Evolutionary conservation across 2,888 invertebrate genomes (phyloP).

Genomic region (Teleiodes luculella): DNA sequence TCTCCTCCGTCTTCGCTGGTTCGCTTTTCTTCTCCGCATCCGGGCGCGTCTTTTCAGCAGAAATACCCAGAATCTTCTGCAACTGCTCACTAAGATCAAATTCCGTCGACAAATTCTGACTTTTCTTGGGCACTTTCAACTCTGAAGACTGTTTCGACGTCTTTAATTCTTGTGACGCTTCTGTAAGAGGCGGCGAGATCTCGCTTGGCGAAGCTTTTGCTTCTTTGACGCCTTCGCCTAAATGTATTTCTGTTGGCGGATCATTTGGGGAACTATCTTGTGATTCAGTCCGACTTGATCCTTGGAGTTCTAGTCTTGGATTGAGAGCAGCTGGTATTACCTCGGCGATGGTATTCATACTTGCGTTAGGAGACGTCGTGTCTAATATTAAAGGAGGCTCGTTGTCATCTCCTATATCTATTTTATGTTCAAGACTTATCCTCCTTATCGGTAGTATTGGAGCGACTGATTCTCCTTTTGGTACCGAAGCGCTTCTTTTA

Average conservation of each 20-base stretch:
- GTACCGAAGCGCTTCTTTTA: constrained; percentile 66
- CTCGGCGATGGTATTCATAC: constrained; percentile 71
- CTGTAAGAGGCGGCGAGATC: constrained; percentile 66
- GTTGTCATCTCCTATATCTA: constrained; percentile 71
- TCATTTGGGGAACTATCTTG: constrained; percentile 68
- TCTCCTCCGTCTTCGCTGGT: constrained; percentile 54
- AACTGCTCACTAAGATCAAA: constrained; percentile 73
- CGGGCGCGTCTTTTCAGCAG: constrained; percentile 64
- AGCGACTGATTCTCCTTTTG: constrained; percentile 61
- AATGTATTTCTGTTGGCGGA: constrained; percentile 68
- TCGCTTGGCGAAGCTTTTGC: constrained; percentile 70
- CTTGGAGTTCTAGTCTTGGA: constrained; percentile 56
- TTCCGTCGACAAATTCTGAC: constrained; percentile 72
- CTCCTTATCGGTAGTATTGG: constrained; percentile 52
- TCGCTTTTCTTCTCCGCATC: constrained; percentile 63
- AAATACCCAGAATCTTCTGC: constrained; percentile 72
- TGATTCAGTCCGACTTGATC: constrained; percentile 54
- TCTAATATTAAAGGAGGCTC: constrained; percentile 73
- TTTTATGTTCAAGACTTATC: constrained; percentile 71
- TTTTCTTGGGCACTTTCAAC: constrained; percentile 69
- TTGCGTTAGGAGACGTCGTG: constrained; percentile 62
- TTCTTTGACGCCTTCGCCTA: constrained; percentile 53
- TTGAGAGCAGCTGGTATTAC: constrained; percentile 66
- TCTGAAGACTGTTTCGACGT: constrained; percentile 68
- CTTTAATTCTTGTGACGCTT: constrained; percentile 47